These are phyloP conservation scores for Argopecten irradians DNA, from an alignment of 1,140 invertebrate species.

Conservation along the genomic window DNA sequence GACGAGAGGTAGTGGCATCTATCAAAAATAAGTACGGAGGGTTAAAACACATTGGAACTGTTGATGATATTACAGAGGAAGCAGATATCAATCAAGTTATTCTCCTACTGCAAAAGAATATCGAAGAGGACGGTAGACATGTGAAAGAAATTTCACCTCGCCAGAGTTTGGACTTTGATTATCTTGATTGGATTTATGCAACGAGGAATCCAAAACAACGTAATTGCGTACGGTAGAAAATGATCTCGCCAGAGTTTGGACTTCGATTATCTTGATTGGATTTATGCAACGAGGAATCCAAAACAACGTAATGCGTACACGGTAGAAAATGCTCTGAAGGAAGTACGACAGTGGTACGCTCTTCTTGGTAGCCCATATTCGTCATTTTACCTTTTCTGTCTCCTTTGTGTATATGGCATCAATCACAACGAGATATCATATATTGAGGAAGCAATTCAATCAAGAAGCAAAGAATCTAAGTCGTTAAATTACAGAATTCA, in stretches of 20 bases:
- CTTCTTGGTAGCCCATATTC: neutral
- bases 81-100: neutral
- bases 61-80: neutral
- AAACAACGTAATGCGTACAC: neutral
- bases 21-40: neutral
- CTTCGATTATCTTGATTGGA: neutral
- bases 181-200: neutral
- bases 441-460: neutral
- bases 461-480: neutral
- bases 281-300: neutral
- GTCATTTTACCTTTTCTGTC: neutral
- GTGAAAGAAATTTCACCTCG: too few relatives aligned
- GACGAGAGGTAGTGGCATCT: neutral
- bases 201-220: neutral
- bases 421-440: neutral
- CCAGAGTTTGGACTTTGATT: neutral
- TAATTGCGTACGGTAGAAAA: neutral
- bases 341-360: neutral
- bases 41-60: neutral
- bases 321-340: neutral
- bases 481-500: neutral
- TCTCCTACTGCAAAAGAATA: neutral
- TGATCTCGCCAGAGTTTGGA: neutral
- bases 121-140: neutral
- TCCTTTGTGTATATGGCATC: neutral